Evolutionary conservation across 2,797 vertebrate species (phyloP), one percentile per base, ranked within the genome.

Genomic region (Parambassis ranga): DNA sequence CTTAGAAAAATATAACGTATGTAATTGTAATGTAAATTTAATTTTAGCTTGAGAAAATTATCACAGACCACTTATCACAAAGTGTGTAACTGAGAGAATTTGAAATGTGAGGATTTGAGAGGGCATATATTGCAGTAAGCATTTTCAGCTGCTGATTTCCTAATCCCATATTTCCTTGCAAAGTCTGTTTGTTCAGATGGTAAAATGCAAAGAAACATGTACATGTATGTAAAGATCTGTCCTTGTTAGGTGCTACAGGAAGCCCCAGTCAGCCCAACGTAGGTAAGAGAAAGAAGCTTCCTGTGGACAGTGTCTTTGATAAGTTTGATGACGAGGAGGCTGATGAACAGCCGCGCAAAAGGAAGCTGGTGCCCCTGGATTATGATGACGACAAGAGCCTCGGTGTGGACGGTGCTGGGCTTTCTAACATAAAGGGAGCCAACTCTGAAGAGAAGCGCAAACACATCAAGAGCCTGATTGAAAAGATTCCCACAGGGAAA

Each of bases 401-500:
- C 10, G 89, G 83, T 1, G 73, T 87, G 32, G 92, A 93, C 2
- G 79, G 88, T 0, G 88, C 85, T 0, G 87, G 80, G 5, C 79
- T 85, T 2, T 82, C 82, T 31, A 93, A 79, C 35, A 90, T 95
- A 56, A 98, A 98, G 87, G 97, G 96, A 2, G 96, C 94, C 46
- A 95, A 98, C 81, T 92, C 94, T 0, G 97, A 99, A 84, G 98
- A 99, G 89, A 99, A 99, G 75, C 96, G 96, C 36, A 97, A 98
- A 83, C 96, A 99, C 87, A 98, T 99, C 82, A 99, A 99, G 87
- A 99, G 94, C 85, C 94, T 99, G 14, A 99, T 99, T 15, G 98
- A 99, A 82, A 98, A 99, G 91, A 99, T 99, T 32, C 98, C 98
- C 39, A 99, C 98, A 1, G 96, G 92, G 30, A 99, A 99, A 87